Conservation (phyloP, 2,797 vertebrate species). For the Telmatherina bonti region DNA sequence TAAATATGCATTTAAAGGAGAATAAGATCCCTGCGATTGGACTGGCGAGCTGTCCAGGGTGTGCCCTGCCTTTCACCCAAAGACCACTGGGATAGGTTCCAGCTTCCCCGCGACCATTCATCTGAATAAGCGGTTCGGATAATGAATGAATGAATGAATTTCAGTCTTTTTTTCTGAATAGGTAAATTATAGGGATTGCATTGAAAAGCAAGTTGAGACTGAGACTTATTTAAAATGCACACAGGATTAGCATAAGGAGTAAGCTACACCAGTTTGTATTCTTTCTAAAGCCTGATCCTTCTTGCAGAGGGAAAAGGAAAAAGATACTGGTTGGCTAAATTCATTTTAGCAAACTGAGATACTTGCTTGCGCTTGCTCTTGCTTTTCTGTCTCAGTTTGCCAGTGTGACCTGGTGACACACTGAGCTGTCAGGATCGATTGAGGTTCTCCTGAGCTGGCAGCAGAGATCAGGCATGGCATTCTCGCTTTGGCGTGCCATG, state of each 20-base stretch:
- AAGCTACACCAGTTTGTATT: background rate
- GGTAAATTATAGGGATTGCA: conserved; percentile 4
- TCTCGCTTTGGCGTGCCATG: conserved; percentile 47
- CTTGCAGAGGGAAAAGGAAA: background rate
- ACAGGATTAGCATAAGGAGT: background rate
- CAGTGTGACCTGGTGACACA: conserved; percentile 75
- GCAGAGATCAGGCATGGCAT: conserved; percentile 55
- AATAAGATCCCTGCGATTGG: background rate
- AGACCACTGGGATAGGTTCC: no score
- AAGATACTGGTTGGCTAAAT: background rate
- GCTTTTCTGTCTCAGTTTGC: conserved; percentile 30
- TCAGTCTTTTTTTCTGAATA: no score
- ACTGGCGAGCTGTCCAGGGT: no score
- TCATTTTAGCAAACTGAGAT: conserved; percentile 2
- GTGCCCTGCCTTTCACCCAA: no score
- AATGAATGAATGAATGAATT: no score
- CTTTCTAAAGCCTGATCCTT: background rate
- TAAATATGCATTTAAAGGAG: background rate
- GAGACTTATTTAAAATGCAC: background rate
- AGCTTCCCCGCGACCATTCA: no score
- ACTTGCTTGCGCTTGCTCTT: conserved; percentile 33
- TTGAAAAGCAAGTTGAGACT: conserved; percentile 7
- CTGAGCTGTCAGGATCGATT: conserved; percentile 76
- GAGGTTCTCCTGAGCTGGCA: conserved; percentile 65
- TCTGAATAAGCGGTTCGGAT: no score